phyloP scores from a whole-genome alignment of 2,113 vertebrate genomes.

The Phocoena phocoena region DNA sequence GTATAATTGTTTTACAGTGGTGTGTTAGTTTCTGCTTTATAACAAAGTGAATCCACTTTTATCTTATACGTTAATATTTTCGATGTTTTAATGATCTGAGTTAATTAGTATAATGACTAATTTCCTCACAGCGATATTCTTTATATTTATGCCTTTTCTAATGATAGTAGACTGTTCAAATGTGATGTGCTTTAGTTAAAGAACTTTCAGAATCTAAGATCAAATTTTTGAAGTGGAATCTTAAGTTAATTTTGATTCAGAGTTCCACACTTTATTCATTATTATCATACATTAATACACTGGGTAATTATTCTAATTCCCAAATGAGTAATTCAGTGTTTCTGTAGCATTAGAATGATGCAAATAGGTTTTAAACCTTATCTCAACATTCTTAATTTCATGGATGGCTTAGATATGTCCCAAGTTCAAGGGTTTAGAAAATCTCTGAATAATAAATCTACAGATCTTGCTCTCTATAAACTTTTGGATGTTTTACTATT shows the following conservation, averaged over 20 bases:
- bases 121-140: constrained; percentile 54
- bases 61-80: not conserved
- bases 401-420: not conserved
- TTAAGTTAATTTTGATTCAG: constrained; percentile 27
- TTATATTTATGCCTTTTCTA: not conserved
- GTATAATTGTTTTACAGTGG: too few relatives aligned
- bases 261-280: constrained; percentile 39
- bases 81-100: constrained; percentile 56
- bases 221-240: not conserved
- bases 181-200: constrained; percentile 30
- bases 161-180: constrained; percentile 31
- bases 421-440: constrained; percentile 34
- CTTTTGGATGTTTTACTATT: constrained; percentile 41
- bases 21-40: too few relatives aligned
- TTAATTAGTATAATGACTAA: constrained; percentile 55
- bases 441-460: not conserved
- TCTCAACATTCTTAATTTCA: constrained; percentile 20
- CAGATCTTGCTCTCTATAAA: not conserved
- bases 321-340: constrained; percentile 52
- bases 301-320: constrained; percentile 73
- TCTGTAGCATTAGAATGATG: constrained; percentile 33
- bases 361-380: constrained; percentile 27
- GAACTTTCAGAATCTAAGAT: constrained; percentile 1
- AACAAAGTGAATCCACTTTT: not conserved
- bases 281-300: constrained; percentile 39